Conservation (phyloP, 1,140 invertebrate genomes). For the Eumaeus atala region DNA sequence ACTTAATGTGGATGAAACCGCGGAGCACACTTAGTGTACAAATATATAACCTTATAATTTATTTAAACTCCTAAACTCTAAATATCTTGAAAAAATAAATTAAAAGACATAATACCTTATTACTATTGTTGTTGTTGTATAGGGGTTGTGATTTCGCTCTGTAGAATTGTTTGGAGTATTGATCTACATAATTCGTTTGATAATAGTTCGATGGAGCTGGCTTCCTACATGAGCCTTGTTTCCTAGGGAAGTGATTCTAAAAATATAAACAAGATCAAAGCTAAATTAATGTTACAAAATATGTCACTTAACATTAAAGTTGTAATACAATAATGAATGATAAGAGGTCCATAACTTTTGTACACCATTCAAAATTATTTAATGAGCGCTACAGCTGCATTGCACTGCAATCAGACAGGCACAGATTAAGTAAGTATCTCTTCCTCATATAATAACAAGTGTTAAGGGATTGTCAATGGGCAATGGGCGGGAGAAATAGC, state of each 20-base stretch:
- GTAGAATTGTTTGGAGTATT: constrained; percentile 59
- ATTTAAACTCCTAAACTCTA: not conserved
- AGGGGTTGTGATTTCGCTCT: constrained; percentile 43
- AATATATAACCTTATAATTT: not conserved
- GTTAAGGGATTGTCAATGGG: no score
- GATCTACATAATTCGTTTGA: constrained; percentile 45
- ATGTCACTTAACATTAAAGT: constrained; percentile 1
- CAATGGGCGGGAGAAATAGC: no score
- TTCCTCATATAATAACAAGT: no score
- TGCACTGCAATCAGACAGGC: no score
- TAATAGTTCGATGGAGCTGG: constrained; percentile 40
- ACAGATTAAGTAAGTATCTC: no score
- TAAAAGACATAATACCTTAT: constrained; percentile 44
- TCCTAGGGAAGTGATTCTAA: constrained; percentile 61
- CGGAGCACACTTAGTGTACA: no score
- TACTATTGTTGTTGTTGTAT: constrained; percentile 45
- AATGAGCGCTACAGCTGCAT: no score
- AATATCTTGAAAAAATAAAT: constrained; percentile 9
- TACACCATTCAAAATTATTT: no score
- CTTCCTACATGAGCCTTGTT: constrained; percentile 60
- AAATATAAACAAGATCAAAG: constrained; percentile 25
- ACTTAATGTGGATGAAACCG: no score
- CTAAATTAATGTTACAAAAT: not conserved
- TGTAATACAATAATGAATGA: no score
- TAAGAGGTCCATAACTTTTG: no score